phyloP scores from a whole-genome alignment of 2,888 invertebrate genomes.

The Agrochola litura region DNA sequence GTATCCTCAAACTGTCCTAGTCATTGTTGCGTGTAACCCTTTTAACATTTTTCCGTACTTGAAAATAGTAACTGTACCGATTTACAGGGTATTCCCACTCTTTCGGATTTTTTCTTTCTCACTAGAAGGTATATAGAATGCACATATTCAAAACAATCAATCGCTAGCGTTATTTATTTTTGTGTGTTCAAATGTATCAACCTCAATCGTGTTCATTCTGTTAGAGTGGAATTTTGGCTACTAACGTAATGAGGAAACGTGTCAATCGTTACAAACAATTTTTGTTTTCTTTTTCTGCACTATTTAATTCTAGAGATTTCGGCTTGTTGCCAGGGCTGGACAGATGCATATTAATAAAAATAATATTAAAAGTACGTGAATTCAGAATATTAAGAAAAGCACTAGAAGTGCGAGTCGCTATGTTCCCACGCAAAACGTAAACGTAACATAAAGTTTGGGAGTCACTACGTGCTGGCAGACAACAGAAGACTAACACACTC shows the following conservation, averaged over 20 bases:
- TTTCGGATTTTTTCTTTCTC: neutral
- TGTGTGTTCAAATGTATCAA: neutral
- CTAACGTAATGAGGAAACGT: constrained; percentile 34
- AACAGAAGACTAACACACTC: constrained; percentile 24
- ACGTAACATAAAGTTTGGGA: constrained; percentile 44
- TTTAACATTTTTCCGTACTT: constrained; percentile 33
- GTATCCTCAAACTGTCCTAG: constrained; percentile 40
- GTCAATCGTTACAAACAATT: constrained; percentile 44
- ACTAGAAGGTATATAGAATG: neutral
- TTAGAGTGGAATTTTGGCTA: constrained; percentile 37
- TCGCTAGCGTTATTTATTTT: constrained; percentile 5
- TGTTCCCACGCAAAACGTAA: constrained; percentile 56
- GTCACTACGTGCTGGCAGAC: constrained; percentile 35
- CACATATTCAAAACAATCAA: neutral
- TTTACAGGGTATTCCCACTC: neutral
- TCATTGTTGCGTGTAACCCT: constrained; percentile 51
- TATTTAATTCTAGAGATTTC: constrained; percentile 44
- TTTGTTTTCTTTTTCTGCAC: constrained; percentile 37
- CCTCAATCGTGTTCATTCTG: neutral
- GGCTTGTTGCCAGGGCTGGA: constrained; percentile 55
- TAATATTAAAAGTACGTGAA: constrained; percentile 10
- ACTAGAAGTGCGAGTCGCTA: constrained; percentile 45
- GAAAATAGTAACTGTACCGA: constrained; percentile 2
- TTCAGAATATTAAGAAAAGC: constrained; percentile 36
- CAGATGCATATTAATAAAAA: constrained; percentile 55